Evolutionary conservation across 2,113 vertebrate genomes (phyloP), one percentile per base, ranked within the genome.

Genomic region (Melozone crissalis): DNA sequence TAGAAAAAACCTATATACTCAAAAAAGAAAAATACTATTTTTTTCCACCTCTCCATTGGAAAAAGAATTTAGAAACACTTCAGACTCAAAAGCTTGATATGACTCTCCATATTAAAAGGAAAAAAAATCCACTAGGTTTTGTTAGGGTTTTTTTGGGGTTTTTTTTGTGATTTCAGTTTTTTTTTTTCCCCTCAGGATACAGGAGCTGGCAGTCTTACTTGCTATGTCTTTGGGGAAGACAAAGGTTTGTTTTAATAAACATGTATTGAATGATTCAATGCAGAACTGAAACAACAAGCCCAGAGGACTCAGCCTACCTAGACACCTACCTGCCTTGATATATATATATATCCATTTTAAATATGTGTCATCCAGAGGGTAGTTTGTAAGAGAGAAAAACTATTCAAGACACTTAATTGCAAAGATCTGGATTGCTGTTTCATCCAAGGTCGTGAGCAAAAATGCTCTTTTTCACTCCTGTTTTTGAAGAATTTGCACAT

Each of bases 91-190:
- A 84, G n/a, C 9, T 61, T 75, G 33, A 27, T 14, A 21, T 8
- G 15, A 57, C 46, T 41, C 5, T 68, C 28, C 47, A 47, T 2
- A 16, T 12, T 22, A 20, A 63, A 35, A 49, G 7, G 37, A 47
- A 47, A 69, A 69, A 19, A 44, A 19, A 41, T 58, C 23, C 22
- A 54, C 9, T 35, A 16, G 21, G 5, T 17, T 44, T 47, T 44
- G 10, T 19, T 16, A 3, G 3, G 4, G 2, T 15, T 15, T 27
- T 27, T 58, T 15, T 4, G 5, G 11, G 15, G 1, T 17, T 27
- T 51, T 51, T 15, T 33, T 44, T 15, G 15, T 43, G 9, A 51
- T 44, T 81, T 59, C 52, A 20, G 7, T 54, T 85, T 73, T 28
- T 9, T 61, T 86, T 67, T 55, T 16, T 3, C 1, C 28, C 11